These are phyloP conservation scores for Porites rus DNA, from an alignment of 92 coral and sea anemone species.

Conservation along the genomic window DNA sequence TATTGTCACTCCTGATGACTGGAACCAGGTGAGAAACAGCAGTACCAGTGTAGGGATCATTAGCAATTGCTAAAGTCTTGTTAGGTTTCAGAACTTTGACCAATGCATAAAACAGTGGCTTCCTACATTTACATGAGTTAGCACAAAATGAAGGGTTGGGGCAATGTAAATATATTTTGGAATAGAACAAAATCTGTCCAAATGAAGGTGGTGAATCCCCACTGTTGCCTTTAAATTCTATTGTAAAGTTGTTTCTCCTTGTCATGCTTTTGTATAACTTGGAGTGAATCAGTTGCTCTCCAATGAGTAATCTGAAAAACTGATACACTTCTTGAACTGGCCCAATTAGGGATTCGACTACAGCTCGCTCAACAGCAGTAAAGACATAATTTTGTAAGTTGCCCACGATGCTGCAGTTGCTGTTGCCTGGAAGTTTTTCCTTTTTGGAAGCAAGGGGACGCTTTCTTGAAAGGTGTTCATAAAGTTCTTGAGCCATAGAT, in stretches of 20 bases:
- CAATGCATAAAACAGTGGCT: slow-evolving; percentile 52
- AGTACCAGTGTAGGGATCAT: slow-evolving; percentile 56
- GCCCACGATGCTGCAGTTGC: slow-evolving; percentile 55
- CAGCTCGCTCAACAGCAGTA: neutral
- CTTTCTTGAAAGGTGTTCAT: slow-evolving; percentile 28
- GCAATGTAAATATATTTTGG: slow-evolving; percentile 39
- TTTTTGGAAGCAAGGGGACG: slow-evolving; percentile 27
- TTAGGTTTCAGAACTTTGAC: slow-evolving; percentile 25
- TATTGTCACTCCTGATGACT: slow-evolving; percentile 40
- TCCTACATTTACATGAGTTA: slow-evolving; percentile 41
- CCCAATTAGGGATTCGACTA: slow-evolving; percentile 41
- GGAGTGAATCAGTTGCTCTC: slow-evolving; percentile 62
- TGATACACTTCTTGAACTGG: slow-evolving; percentile 13
- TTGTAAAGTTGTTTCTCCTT: slow-evolving; percentile 54
- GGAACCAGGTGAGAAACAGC: slow-evolving; percentile 61
- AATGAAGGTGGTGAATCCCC: slow-evolving; percentile 21
- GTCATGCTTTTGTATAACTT: slow-evolving; percentile 62
- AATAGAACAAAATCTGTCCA: slow-evolving; percentile 59
- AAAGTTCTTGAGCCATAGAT: slow-evolving; percentile 37
- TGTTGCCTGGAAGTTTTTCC: slow-evolving; percentile 24
- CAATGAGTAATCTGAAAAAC: slow-evolving; percentile 41
- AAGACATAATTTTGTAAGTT: slow-evolving; percentile 37
- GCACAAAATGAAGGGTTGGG: slow-evolving; percentile 55
- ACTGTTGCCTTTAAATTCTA: slow-evolving; percentile 35
- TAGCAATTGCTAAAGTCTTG: slow-evolving; percentile 46